These are phyloP conservation scores for Xanthorhoe designata DNA, from an alignment of 2,888 invertebrate genomes.

Conservation along the genomic window DNA sequence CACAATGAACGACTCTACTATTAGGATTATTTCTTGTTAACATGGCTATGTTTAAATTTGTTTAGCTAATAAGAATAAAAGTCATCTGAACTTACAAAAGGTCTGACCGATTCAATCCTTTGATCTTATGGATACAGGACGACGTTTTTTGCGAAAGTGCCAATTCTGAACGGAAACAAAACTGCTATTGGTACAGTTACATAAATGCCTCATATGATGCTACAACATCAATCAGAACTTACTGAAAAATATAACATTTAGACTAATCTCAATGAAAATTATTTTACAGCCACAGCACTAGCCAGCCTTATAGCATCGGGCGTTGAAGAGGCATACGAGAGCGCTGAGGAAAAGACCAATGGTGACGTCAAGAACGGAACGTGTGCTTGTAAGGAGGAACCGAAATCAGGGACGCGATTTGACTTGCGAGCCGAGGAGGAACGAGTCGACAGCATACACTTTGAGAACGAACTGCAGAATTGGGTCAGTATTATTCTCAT, in stretches of 20 bases:
- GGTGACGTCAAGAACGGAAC: slow-evolving; percentile 73
- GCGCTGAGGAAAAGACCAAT: slow-evolving; percentile 59
- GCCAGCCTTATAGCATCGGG: slow-evolving; percentile 70
- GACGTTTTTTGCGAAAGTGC: too few species aligned
- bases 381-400: slow-evolving; percentile 63
- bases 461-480: slow-evolving; percentile 94
- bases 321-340: slow-evolving; percentile 60
- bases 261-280: not conserved
- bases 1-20: too few species aligned
- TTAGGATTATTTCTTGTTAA: too few species aligned
- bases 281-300: slow-evolving; percentile 64
- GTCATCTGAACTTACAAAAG: too few species aligned
- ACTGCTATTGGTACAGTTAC: too few species aligned
- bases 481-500: slow-evolving; percentile 76
- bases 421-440: slow-evolving; percentile 79
- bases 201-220: too few species aligned
- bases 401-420: slow-evolving; percentile 57
- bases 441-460: slow-evolving; percentile 86
- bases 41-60: too few species aligned
- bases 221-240: too few species aligned
- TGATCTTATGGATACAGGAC: too few species aligned
- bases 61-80: too few species aligned
- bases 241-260: not conserved
- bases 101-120: too few species aligned
- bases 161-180: too few species aligned